Conservation (phyloP, 2,113 vertebrate genomes). For the Cebidichthys violaceus region DNA sequence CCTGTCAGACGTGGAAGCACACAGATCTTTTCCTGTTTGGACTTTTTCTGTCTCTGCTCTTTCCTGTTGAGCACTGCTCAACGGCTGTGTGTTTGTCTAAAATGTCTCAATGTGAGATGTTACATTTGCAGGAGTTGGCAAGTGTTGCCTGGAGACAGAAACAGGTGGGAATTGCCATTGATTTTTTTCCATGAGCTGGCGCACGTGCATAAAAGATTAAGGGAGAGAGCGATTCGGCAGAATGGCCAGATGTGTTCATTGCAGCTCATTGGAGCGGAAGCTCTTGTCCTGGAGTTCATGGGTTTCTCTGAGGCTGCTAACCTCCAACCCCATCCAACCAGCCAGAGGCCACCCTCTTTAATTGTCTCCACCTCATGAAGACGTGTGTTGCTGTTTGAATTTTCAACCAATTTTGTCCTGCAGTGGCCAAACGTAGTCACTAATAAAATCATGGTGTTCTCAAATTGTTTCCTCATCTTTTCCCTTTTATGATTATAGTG, state of each 20-base stretch:
- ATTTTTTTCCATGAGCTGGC: conserved; percentile 47
- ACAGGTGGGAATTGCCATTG: conserved; percentile 50
- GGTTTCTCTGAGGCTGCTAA: conserved; percentile 38
- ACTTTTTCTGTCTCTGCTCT: conserved; percentile 38
- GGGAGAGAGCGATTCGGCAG: conserved; percentile 12
- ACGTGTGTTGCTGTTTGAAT: not conserved
- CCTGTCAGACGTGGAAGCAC: conserved; percentile 29
- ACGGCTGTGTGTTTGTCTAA: conserved; percentile 35
- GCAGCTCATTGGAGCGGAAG: conserved; percentile 65
- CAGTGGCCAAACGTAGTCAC: not conserved
- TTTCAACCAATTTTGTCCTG: not conserved
- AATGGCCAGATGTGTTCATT: conserved; percentile 65
- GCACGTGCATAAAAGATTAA: conserved; percentile 35
- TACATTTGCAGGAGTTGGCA: conserved; percentile 29
- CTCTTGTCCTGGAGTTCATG: conserved; percentile 50
- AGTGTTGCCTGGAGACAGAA: conserved; percentile 47
- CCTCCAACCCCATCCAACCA: conserved; percentile 4
- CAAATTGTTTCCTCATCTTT: not conserved
- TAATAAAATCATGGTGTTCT: not conserved
- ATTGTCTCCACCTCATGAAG: conserved; percentile 5
- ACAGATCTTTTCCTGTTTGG: conserved; percentile 64
- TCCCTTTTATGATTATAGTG: not conserved
- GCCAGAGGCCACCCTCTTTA: not conserved
- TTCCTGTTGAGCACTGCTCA: conserved; percentile 42
- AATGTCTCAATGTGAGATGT: conserved; percentile 17